These are phyloP conservation scores for Machaerirhynchus nigripectus DNA, from an alignment of 2,113 vertebrate genomes.

Conservation along the genomic window DNA sequence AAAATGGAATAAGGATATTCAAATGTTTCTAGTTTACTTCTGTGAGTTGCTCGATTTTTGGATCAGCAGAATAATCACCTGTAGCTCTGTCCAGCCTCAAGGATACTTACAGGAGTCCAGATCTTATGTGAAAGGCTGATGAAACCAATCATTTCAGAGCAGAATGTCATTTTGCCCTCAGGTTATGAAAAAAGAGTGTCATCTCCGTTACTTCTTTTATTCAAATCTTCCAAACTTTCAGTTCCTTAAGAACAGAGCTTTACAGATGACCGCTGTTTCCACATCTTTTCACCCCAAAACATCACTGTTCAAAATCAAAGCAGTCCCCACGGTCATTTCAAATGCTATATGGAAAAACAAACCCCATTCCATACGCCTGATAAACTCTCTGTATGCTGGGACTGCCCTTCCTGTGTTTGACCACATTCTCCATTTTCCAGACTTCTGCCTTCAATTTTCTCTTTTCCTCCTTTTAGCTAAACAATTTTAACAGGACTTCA, in stretches of 20 bases:
- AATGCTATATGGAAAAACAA: not conserved
- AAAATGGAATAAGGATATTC: not conserved
- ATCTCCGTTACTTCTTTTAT: not conserved
- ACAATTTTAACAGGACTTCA: not conserved
- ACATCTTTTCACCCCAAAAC: not conserved
- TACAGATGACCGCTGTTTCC: not conserved
- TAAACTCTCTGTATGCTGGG: not conserved
- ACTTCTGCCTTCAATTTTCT: not conserved
- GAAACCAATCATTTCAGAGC: not conserved
- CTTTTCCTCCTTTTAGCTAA: not conserved
- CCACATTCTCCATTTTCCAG: not conserved
- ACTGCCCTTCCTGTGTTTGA: not conserved
- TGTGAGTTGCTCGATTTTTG: not conserved
- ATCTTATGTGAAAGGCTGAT: not conserved
- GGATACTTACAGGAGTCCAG: not conserved
- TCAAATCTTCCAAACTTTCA: not conserved
- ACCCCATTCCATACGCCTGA: not conserved
- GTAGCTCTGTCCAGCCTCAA: not conserved
- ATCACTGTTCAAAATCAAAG: not conserved
- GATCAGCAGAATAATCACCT: not conserved
- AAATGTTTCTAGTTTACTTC: not conserved
- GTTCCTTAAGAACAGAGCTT: not conserved
- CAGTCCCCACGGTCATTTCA: not conserved
- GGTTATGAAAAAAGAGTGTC: not conserved
- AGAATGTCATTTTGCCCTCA: not conserved